phyloP scores from a whole-genome alignment of 2,888 invertebrate genomes.

The Stegophylla sp. region DNA sequence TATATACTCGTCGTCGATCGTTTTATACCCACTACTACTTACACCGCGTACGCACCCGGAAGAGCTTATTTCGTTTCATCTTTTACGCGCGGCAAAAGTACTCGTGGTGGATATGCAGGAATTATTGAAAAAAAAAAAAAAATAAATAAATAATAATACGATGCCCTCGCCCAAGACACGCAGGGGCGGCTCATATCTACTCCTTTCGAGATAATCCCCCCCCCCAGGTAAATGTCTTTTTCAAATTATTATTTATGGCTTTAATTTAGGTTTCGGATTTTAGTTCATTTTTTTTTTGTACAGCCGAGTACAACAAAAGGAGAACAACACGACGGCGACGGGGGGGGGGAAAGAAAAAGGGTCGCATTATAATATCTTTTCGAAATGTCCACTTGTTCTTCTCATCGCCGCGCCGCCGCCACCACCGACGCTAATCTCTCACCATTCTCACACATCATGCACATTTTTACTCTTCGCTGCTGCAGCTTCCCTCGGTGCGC shows the following conservation, averaged over 20 bases:
- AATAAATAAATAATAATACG: background rate
- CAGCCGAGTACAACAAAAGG: conserved; percentile 23
- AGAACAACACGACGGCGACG: no score
- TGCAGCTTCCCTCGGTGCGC: background rate
- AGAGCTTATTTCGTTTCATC: background rate
- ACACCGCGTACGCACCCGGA: background rate
- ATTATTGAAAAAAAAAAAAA: conserved; percentile 39
- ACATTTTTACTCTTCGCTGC: conserved; percentile 13
- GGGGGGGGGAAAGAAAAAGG: conserved; percentile 17
- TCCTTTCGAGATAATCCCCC: conserved; percentile 24
- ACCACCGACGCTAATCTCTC: conserved; percentile 43
- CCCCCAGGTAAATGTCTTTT: conserved; percentile 42
- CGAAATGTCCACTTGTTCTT: conserved; percentile 55
- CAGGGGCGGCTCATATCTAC: conserved; percentile 54
- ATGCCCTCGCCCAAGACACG: conserved; percentile 27
- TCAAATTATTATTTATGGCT: conserved; percentile 54
- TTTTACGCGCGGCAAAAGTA: conserved; percentile 6
- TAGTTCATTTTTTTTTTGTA: conserved; percentile 30
- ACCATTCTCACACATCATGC: conserved; percentile 24
- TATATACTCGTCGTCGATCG: no score
- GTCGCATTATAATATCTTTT: conserved; percentile 49
- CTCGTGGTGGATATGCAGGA: background rate
- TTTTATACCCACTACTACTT: no score
- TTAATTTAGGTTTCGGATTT: conserved; percentile 10
- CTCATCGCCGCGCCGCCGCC: background rate